Conservation (phyloP, 2,797 vertebrate species). For the Pogoniulus pusillus region DNA sequence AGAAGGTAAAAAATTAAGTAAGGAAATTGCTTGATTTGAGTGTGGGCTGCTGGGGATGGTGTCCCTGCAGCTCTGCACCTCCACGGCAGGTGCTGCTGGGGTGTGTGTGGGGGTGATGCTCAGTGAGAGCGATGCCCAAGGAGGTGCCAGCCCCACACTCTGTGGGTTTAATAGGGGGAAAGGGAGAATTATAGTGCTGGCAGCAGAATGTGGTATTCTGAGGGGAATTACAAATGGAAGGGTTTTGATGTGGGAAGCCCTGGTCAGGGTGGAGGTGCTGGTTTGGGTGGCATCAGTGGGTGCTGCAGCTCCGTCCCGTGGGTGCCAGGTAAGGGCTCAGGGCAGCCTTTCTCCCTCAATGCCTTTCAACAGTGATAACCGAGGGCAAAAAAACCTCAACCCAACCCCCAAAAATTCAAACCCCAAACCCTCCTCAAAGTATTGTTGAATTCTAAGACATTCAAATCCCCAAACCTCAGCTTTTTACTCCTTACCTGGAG, state of each 20-base stretch:
- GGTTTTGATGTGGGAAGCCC: background rate
- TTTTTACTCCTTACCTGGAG: background rate
- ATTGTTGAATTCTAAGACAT: background rate
- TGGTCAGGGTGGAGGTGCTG: background rate
- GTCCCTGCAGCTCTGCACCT: background rate
- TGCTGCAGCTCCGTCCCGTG: background rate
- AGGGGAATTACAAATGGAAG: background rate
- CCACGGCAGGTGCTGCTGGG: background rate
- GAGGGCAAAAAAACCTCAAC: background rate
- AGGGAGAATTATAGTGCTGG: background rate
- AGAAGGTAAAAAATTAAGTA: background rate
- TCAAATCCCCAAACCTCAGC: background rate
- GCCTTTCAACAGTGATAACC: background rate
- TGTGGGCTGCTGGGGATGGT: background rate
- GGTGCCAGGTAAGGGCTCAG: background rate
- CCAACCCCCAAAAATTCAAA: too few relatives aligned
- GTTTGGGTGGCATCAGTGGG: background rate
- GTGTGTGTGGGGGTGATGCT: fast-evolving
- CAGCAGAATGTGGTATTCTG: background rate
- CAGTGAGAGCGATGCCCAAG: fast-evolving
- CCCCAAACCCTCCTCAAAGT: background rate
- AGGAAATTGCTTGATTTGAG: conserved; percentile 11
- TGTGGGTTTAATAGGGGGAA: background rate
- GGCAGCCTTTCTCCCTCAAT: background rate
- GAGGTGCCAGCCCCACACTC: background rate